Evolutionary conservation across 2,797 vertebrate species (phyloP), one percentile per base, ranked within the genome.

Genomic region (Podarcis lilfordi): DNA sequence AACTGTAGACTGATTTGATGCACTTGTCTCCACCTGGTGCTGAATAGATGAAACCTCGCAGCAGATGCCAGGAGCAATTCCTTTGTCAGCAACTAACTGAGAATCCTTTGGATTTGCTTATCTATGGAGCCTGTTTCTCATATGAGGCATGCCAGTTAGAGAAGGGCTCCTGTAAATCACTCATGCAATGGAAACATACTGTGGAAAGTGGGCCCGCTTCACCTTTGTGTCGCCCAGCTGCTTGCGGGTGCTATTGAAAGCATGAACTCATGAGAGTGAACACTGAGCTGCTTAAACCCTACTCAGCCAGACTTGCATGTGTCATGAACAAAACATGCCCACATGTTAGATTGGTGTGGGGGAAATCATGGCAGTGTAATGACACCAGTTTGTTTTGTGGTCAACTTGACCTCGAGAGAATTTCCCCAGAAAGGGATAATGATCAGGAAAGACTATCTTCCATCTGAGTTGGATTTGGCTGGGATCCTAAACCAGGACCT

Each of bases 11-110:
- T 84, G 75, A 84, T 84, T 72, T 71, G 55, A 75, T 80, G 68
- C 78, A 80, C n/a, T 80, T 80, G 37, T 75, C 76, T 84, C 77
- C 69, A 45, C 29, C 37, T 85, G 82, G 23, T 32, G n/a, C 82
- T 74, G 32, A 84, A 84, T 15, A 68, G 27, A 61, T 83, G 75
- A 71, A 88, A 79, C 27, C 8, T 55, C 77, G 74, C 37, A 32
- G 50, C 77, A 80, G 35, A 45, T 74, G 68, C 68, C 69, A 35
- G n/a, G 50, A 85, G 77, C 40, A 85, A 80, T 85, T 64, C 25
- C 59, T 85, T 85, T 80, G 50, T 50, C 66, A 77, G 85, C 78
- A 72, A 7, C 85, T 71, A 68, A 69, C 64, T 50, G 45, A 72
- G 66, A 80, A 72, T 72, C 45, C 17, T 21, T 71, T 80, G 32